A percentile compares a stretch with the other conserved stretches of the same genome.
Conservation (phyloP, 2,113 vertebrate genomes). For the Hyaena hyaena region DNA sequence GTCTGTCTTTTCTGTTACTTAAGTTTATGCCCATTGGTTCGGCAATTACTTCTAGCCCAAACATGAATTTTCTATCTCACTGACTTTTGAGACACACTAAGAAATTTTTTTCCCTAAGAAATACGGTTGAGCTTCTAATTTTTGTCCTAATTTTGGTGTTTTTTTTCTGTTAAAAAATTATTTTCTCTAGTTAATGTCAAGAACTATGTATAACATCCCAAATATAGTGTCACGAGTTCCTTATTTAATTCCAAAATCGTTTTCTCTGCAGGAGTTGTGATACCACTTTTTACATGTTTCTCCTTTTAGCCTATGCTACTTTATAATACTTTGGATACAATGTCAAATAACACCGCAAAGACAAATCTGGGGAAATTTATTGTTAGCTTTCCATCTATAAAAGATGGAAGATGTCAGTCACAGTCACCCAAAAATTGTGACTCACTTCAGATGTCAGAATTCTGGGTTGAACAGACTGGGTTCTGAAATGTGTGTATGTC, state of each 20-base stretch:
- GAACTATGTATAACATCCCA: constrained; percentile 77
- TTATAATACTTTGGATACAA: constrained; percentile 68
- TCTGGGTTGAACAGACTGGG: constrained; percentile 68
- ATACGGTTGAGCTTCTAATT: constrained; percentile 65
- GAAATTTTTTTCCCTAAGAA: constrained; percentile 60
- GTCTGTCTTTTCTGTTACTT: constrained; percentile 72
- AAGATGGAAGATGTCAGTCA: constrained; percentile 66
- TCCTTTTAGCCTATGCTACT: constrained; percentile 74
- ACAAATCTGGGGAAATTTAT: constrained; percentile 64
- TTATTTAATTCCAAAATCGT: constrained; percentile 78
- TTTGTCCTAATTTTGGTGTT: constrained; percentile 65
- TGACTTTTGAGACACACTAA: constrained; percentile 52
- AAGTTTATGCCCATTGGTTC: constrained; percentile 69
- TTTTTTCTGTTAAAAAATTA: constrained; percentile 62
- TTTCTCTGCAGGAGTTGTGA: constrained; percentile 68
- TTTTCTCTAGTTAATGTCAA: constrained; percentile 75
- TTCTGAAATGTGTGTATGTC: constrained; percentile 73
- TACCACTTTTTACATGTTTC: constrained; percentile 65
- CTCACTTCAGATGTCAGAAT: constrained; percentile 77
- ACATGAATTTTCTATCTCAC: constrained; percentile 70
- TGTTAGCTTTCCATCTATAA: constrained; percentile 64
- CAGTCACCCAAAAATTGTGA: constrained; percentile 58
- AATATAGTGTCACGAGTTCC: constrained; percentile 76
- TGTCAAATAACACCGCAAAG: constrained; percentile 70
- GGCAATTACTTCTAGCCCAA: constrained; percentile 63